Base-by-base conservation (phyloP, 2,797 vertebrate genomes). In the Siniperca obscura region DNA sequence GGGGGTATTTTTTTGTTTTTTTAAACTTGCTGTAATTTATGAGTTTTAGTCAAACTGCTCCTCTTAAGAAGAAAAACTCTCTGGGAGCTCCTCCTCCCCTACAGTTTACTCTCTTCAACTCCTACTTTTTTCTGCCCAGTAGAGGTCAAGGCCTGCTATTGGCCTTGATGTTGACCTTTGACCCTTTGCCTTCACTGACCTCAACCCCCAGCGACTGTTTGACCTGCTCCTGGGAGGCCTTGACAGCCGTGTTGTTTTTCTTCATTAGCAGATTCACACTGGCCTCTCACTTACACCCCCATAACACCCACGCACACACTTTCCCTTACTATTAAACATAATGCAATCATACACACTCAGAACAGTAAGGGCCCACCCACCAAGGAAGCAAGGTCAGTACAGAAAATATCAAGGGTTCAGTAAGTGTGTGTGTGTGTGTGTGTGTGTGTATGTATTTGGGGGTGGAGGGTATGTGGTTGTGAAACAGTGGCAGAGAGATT, bases 331-430 rank as follows among this genome's bases (percentile, higher is more conserved):
- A 42, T 87, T 82, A 88, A 76, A 87, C 53, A 79, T 85, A 81
- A 86, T 79, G 83, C 83, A 89, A 40, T 70, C 75, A 59, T 21
- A 64, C 87, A 79, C 68, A 73, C 80, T 81, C 65, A 46, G 56
- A 81, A 86, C 78, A 72, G 86, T 76, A 86, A 90, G 89, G 89
- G 95, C 93, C 96, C 96, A 96, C 95, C 91, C 95, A 96, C 83
- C 21, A 66, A 92, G 95, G 90, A 83, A 42, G 82, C 74, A 69
- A 78, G 91, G 92, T 87, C 89, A 87, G 82, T 77, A 74, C 70
- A 82, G 50, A 78, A 81, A 82, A 55, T 82, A 83, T 90, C 55
- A 61, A 75, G 71, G 36, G 80, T 71, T 79, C 60, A 62, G 34
- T 64, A 59, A 65, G 83, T 65, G 81, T 69, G 83, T 82, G 74